Base-by-base conservation (phyloP, 2,797 vertebrate species). In the Pantherophis vulpinus region DNA sequence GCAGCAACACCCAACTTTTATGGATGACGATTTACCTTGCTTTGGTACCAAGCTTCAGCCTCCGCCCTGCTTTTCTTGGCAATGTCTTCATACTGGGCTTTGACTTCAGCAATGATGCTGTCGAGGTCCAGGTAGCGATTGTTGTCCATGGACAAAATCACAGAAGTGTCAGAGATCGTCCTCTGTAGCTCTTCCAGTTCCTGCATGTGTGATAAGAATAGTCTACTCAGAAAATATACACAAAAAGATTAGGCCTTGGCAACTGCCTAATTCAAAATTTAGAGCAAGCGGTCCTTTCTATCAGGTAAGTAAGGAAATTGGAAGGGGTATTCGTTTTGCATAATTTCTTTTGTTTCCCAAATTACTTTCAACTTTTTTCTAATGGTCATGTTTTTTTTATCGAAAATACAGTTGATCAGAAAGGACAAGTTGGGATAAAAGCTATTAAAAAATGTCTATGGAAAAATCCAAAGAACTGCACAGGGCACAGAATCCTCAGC, bases 141-240 rank as follows among this genome's bases (percentile, higher is more conserved):
- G 92, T 98, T 98, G 96, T 98, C 98, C 97, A 98, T 98, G 90
- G 97, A 97, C 0, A 98, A 95, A 1, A 98, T 23, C 16, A 98
- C 97, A 0, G 97, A 98, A 0, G 97, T 98, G 95, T 98, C 96
- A 0, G 96, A 96, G 93, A 98, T 96, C 74, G 97, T 97, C 0
- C 58, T 91, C 95, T 98, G 97, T 95, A 98, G 90, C 90, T 98
- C 97, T 1, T 91, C 20, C 37, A 47, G 37, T 42, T 83, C 74
- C 74, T 83, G 74, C 18, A 83, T 4, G 1, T 47, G 74, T 23
- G 9, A 83, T 5, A 47, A 37, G 18, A 83, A 83, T 25, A 47
- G 74, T 47, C 37, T 20, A 83, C 74, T 83, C 74, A 83, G 74
- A 20, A 83, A 83, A 83, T 11, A 83, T 79, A 42, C 37, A 79